Conservation (phyloP, 2,797 vertebrate species). For the Gymnoscopelus microlampas region DNA sequence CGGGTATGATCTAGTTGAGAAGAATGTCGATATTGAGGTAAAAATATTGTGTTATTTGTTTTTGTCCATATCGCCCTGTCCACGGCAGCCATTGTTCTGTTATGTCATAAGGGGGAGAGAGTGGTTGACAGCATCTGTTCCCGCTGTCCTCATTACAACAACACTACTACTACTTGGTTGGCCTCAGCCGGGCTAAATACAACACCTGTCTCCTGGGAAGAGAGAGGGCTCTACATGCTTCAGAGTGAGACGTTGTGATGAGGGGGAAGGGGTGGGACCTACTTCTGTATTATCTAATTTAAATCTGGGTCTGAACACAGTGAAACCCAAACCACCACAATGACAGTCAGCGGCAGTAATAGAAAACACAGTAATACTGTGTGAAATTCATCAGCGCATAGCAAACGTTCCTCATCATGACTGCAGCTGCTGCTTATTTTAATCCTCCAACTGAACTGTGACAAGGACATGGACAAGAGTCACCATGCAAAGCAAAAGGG, state of each 20-base stretch:
- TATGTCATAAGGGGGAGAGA: not conserved
- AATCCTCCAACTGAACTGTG: slow-evolving; percentile 14
- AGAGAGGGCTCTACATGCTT: slow-evolving; percentile 14
- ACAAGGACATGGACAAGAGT: slow-evolving; percentile 6
- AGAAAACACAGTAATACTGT: slow-evolving; percentile 34
- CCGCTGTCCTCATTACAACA: not conserved
- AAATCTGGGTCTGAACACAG: slow-evolving; percentile 49
- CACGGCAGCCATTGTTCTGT: no score
- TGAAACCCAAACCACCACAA: slow-evolving; percentile 19
- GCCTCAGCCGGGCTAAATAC: slow-evolving; percentile 34
- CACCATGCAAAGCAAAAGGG: not conserved
- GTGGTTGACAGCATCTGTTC: not conserved
- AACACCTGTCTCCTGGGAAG: slow-evolving; percentile 35
- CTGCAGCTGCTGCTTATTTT: slow-evolving; percentile 42
- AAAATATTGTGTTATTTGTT: no score
- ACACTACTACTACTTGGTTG: no score
- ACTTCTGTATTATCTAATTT: slow-evolving; percentile 35
- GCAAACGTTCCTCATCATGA: slow-evolving; percentile 51
- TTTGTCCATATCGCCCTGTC: no score
- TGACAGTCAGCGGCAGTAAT: slow-evolving; percentile 26
- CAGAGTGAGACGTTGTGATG: slow-evolving; percentile 30
- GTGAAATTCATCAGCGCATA: slow-evolving; percentile 21
- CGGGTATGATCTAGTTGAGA: no score
- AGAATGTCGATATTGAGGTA: no score
- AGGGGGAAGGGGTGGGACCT: slow-evolving; percentile 18